Conservation (phyloP, 2,113 vertebrate genomes). For the Peromyscus polionotus region DNA sequence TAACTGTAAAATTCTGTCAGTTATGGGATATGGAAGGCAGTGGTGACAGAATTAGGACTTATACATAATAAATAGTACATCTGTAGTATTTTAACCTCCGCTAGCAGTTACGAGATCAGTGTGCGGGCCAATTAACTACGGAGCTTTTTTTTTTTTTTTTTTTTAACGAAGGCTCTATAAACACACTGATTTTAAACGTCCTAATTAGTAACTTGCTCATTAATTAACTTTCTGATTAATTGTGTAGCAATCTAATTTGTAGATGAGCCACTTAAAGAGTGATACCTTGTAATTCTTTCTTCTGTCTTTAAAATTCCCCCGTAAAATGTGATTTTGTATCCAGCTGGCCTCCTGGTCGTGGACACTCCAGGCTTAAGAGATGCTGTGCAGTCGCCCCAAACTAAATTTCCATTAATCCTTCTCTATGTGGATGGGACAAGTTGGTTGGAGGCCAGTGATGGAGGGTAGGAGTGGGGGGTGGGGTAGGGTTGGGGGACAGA, state of each 20-base stretch:
- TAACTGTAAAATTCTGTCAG: constrained; percentile 84
- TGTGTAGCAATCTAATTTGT: constrained; percentile 92
- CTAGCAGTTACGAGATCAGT: constrained; percentile 88
- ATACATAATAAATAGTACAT: constrained; percentile 88
- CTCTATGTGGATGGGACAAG: not conserved
- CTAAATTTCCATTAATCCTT: constrained; percentile 49
- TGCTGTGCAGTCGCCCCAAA: not conserved
- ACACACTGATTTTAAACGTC: constrained; percentile 90
- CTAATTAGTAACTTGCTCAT: constrained; percentile 92
- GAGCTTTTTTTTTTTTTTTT: constrained; percentile 62
- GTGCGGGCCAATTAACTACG: constrained; percentile 88
- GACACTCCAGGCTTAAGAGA: constrained; percentile 38
- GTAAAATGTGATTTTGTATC: constrained; percentile 82
- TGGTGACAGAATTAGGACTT: constrained; percentile 87
- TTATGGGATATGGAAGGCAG: constrained; percentile 82
- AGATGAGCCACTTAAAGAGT: constrained; percentile 89
- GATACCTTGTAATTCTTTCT: constrained; percentile 89
- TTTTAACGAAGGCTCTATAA: constrained; percentile 87
- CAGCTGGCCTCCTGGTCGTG: constrained; percentile 37
- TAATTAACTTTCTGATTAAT: constrained; percentile 94
- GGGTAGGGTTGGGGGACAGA: not conserved
- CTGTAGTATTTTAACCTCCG: constrained; percentile 86
- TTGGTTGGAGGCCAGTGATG: not conserved
- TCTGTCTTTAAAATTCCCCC: constrained; percentile 86
- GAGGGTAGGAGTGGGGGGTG: fast-evolving